Percentiles rank a stretch among this genome's conserved stretches.
Conservation (phyloP, 2,797 vertebrate species). For the Columba guinea region DNA sequence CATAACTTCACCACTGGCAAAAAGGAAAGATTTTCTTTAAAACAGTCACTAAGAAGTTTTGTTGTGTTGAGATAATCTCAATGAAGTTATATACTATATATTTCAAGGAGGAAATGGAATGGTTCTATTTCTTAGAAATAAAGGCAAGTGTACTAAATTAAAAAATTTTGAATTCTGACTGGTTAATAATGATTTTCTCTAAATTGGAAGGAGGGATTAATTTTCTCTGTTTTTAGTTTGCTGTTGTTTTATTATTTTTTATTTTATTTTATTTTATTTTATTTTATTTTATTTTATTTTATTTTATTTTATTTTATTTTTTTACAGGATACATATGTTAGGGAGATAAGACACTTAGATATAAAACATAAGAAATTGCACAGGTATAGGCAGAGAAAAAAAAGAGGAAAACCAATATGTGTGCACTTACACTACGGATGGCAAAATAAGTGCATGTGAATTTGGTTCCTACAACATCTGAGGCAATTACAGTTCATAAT, state of each 20-base stretch:
- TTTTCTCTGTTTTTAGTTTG: not conserved
- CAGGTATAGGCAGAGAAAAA: not conserved
- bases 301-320: too few species aligned
- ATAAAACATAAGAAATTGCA: not conserved
- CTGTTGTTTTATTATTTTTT: too few species aligned
- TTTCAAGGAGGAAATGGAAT: not conserved
- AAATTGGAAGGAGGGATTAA: not conserved
- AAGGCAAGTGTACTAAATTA: not conserved
- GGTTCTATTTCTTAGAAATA: not conserved
- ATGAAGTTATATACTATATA: not conserved
- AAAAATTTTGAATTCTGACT: not conserved
- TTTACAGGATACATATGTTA: not conserved
- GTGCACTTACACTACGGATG: fast-evolving
- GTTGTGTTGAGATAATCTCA: not conserved
- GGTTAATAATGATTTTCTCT: not conserved
- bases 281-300: too few species aligned
- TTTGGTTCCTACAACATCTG: not conserved
- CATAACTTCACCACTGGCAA: not conserved
- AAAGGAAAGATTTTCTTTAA: not conserved
- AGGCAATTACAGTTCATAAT: not conserved
- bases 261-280: too few species aligned
- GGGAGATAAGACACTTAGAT: not conserved
- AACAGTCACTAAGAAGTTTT: not conserved
- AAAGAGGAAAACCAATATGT: not conserved
- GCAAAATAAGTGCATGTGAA: fast-evolving